Base-by-base conservation (phyloP, 1,140 invertebrate species). In the Dryas iulia region DNA sequence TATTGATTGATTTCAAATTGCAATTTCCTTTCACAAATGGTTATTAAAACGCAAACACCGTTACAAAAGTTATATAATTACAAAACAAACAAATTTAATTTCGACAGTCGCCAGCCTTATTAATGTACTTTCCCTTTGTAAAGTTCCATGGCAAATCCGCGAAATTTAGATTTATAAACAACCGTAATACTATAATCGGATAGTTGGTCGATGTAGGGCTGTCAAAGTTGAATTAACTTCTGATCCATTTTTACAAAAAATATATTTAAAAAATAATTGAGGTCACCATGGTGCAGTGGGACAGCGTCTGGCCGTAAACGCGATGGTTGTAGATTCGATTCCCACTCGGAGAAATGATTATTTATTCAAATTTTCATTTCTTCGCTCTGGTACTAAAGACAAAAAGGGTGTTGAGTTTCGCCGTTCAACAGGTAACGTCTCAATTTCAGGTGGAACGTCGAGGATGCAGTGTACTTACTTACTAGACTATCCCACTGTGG, bases 141-240 rank as follows among this genome's bases (percentile, higher is more conserved):
- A 56, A 26, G 3, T 56, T 56, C 53, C 53, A 26, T n/a, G 12
- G 53, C 11, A 26, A 25, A 24, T 1, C 24, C 24, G 53, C 24
- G 53, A 56, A 56, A 56, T 56, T 54, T 25, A 56, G 23, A 56
- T 60, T 39, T 21, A 62, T 53, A 53, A 62, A 25, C 31, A 14
- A 31, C 14, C 5, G 26, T 53, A 31, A 18, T 62, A 62, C 60
- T 62, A 53, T 53, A 62, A 53, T 62, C 47, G 39, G 25, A 53
- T 53, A 62, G 39, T 62, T 53, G 14, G 12, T 24, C 39, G 26
- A 28, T 10, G 30, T 62, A 56, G 53, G 53, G 53, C 25, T 56
- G 53, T 26, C 52, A 53, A 47, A 47, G 14, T 39, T 18, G 0
- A 6, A 39, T 4, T 7, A 4, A n/a, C 14, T 35, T 39, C 5